Evolutionary conservation across 2,888 invertebrate genomes (phyloP), one percentile per base, ranked within the genome.

Genomic region (Lasioglossum calceatum): DNA sequence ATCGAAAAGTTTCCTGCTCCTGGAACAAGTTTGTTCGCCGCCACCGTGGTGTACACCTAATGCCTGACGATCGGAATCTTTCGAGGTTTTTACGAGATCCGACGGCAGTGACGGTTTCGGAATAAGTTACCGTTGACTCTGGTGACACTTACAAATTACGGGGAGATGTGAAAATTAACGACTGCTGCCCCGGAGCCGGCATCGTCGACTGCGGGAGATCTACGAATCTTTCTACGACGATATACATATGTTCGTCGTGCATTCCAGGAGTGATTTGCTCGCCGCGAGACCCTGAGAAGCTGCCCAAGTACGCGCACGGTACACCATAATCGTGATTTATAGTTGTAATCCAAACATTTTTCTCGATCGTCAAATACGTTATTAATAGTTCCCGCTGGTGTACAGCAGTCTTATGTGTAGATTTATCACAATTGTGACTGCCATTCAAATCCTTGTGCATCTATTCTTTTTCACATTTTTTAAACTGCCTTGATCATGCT

Each of bases 61-160:
- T 72, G 36, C 16, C 44, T 2, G 58, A 67, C 44, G 78, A 73
- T 76, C 78, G 19, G 70, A 12, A 75, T 83, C 70, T 61, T 23
- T 76, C 42, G 36, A n/a, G 42, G 10, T 81, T 88, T 81, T 87
- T 77, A 79, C 76, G 64, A 16, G 61, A 74, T 77, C 70, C 72
- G 32, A 78, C 39, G n/a, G 44, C 14, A 7, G 47, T 14, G 50
- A 54, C 39, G 61, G 61, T 73, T 85, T 81, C 5, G 12, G 75
- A 81, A 88, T 84, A 87, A 86, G 77, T 89, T 89, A 87, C 85
- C 87, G 86, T 85, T 82, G 70, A 50, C 77, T 76, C 23, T 50
- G 81, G 74, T 44, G 89, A 89, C 89, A 83, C 78, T 88, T 88
- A 88, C 87, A 89, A 89, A 89, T 89, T 88, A 77, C 86, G 14